Conservation (phyloP, 2,113 vertebrate genomes). For the Colistium nudipinnis region DNA sequence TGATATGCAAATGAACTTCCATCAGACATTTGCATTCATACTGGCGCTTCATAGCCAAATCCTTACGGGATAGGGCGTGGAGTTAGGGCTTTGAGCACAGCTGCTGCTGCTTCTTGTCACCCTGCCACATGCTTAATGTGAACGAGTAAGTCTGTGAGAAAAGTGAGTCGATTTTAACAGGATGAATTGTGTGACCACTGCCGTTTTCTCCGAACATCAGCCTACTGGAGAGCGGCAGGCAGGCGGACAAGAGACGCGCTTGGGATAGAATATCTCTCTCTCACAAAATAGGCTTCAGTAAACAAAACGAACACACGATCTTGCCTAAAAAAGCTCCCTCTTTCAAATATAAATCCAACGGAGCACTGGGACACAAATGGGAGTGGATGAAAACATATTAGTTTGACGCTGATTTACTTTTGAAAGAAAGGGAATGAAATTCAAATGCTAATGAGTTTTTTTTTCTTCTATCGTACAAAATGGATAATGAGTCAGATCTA, state of each 20-base stretch:
- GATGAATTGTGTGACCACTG: not conserved
- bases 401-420: slow-evolving; percentile 26
- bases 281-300: not conserved
- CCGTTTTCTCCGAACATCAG: slow-evolving; percentile 10
- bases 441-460: slow-evolving; percentile 50
- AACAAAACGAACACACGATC: not conserved
- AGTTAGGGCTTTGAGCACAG: too few relatives aligned
- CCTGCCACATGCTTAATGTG: not conserved
- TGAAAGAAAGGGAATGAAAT: slow-evolving; percentile 39
- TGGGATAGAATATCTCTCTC: not conserved
- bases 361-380: slow-evolving; percentile 28
- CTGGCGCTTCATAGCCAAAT: not conserved
- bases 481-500: slow-evolving; percentile 32
- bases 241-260: not conserved
- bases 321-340: not conserved
- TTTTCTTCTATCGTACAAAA: slow-evolving; percentile 50
- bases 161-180: slow-evolving; percentile 3
- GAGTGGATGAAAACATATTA: slow-evolving; percentile 19
- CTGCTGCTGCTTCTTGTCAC: not conserved
- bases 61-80: too few relatives aligned
- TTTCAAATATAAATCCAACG: slow-evolving; percentile 21
- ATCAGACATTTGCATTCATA: slow-evolving; percentile 1
- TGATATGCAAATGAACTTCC: not conserved
- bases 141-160: not conserved
- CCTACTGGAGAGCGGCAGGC: not conserved